These are phyloP conservation scores for Adelognathus sp. DNA, from an alignment of 2,888 invertebrate species.

Conservation along the genomic window DNA sequence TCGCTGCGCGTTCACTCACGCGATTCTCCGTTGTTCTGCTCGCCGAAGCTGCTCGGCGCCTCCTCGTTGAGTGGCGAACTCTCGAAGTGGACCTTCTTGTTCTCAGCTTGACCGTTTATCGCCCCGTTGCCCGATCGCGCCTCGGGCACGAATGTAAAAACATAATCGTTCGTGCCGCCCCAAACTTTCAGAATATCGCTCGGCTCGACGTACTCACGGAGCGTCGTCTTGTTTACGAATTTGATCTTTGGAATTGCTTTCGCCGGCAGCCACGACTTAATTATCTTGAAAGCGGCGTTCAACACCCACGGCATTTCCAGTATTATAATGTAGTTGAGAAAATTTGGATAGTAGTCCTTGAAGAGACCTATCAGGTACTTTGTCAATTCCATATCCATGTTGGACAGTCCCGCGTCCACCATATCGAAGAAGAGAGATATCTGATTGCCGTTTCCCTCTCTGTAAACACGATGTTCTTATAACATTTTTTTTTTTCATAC, in stretches of 20 bases:
- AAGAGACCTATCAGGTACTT: slow-evolving; percentile 93
- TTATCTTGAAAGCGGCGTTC: slow-evolving; percentile 94
- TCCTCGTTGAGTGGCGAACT: slow-evolving; percentile 83
- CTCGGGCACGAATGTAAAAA: slow-evolving; percentile 88
- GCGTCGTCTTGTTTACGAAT: slow-evolving; percentile 88
- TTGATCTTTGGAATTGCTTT: slow-evolving; percentile 95
- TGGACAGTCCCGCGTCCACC: slow-evolving; percentile 91
- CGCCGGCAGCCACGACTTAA: slow-evolving; percentile 93
- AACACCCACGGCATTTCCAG: slow-evolving; percentile 98
- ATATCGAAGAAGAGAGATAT: slow-evolving; percentile 96
- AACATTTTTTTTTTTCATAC: too few species aligned
- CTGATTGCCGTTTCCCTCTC: slow-evolving; percentile 88
- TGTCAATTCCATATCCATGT: slow-evolving; percentile 96
- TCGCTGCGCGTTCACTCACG: slow-evolving; percentile 68
- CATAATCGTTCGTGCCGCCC: slow-evolving; percentile 91
- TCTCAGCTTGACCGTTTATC: slow-evolving; percentile 78
- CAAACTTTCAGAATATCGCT: slow-evolving; percentile 90
- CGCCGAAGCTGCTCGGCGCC: slow-evolving; percentile 70
- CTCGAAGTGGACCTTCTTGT: slow-evolving; percentile 86
- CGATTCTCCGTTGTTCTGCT: slow-evolving; percentile 73
- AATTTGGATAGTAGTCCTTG: slow-evolving; percentile 93
- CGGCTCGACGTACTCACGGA: slow-evolving; percentile 88
- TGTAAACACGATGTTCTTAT: slow-evolving; percentile 73
- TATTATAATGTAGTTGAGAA: slow-evolving; percentile 93
- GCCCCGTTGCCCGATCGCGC: slow-evolving; percentile 66